Percentiles rank a stretch among this genome's conserved stretches.
phyloP scores from a whole-genome alignment of 2,797 vertebrate genomes.

The Sebastiscus tertius region DNA sequence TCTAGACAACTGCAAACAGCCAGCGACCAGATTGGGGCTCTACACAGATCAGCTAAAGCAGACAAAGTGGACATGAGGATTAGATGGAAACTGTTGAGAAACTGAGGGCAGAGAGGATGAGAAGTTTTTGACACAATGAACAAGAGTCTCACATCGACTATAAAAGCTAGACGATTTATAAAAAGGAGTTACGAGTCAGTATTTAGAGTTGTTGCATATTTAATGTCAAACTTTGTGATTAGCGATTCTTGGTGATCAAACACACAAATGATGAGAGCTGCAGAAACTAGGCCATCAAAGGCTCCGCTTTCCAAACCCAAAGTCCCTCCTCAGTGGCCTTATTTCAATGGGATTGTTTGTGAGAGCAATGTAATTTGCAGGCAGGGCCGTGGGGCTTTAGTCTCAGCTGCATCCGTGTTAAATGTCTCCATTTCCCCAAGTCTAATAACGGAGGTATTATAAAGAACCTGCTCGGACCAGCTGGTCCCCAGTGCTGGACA shows the following conservation, averaged over 20 bases:
- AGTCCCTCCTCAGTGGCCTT: constrained; percentile 51
- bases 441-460: constrained; percentile 67
- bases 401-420: constrained; percentile 70
- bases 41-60: constrained; percentile 35
- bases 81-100: constrained; percentile 21
- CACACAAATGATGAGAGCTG: neutral
- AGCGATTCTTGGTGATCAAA: constrained; percentile 9
- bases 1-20: constrained; percentile 44
- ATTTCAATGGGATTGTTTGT: constrained; percentile 67
- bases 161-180: neutral
- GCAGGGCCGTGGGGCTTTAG: constrained; percentile 65
- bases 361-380: constrained; percentile 72
- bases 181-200: neutral
- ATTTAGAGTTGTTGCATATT: constrained; percentile 26
- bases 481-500: constrained; percentile 61
- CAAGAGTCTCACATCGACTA: neutral
- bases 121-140: neutral
- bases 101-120: neutral
- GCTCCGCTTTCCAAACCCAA: constrained; percentile 4
- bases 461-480: constrained; percentile 59
- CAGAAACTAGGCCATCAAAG: constrained; percentile 31
- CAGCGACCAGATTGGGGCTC: neutral
- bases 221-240: constrained; percentile 24
- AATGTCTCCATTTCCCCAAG: constrained; percentile 71
- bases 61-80: constrained; percentile 21